A percentile compares a stretch with the other conserved stretches of the same genome.
These are phyloP conservation scores for Entomobrya proxima DNA, from an alignment of 2,888 invertebrate genomes.

Conservation along the genomic window DNA sequence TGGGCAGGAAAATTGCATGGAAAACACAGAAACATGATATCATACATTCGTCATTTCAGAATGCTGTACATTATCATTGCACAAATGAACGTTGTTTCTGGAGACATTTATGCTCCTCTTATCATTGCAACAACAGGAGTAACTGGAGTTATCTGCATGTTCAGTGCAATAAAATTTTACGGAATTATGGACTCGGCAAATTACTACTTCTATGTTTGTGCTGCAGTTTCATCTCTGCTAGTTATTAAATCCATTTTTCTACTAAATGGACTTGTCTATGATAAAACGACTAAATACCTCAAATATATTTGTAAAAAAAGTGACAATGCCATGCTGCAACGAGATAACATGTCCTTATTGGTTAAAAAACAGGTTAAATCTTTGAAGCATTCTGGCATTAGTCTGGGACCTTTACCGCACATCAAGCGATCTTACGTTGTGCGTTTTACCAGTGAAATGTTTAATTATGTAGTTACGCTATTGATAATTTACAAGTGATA, in stretches of 20 bases:
- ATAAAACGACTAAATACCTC: slow-evolving; percentile 10
- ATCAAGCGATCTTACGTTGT: slow-evolving; percentile 7
- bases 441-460: slow-evolving; percentile 25
- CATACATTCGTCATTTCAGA: slow-evolving; percentile 2
- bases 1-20: slow-evolving; percentile 8
- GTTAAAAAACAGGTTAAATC: slow-evolving; percentile 24
- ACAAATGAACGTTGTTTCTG: background rate
- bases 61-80: background rate
- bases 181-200: slow-evolving; percentile 4
- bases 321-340: background rate
- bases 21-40: background rate
- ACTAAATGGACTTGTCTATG: slow-evolving; percentile 27
- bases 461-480: slow-evolving; percentile 12
- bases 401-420: slow-evolving; percentile 3
- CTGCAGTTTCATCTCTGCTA: background rate
- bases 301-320: background rate
- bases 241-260: background rate
- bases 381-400: background rate
- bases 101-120: background rate
- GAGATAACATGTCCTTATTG: background rate
- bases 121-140: background rate
- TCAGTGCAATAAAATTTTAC: background rate
- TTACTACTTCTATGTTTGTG: slow-evolving; percentile 17
- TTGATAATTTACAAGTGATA: background rate
- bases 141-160: background rate